phyloP scores from a whole-genome alignment of 2,797 vertebrate genomes.

The Atherinosoma microstoma region DNA sequence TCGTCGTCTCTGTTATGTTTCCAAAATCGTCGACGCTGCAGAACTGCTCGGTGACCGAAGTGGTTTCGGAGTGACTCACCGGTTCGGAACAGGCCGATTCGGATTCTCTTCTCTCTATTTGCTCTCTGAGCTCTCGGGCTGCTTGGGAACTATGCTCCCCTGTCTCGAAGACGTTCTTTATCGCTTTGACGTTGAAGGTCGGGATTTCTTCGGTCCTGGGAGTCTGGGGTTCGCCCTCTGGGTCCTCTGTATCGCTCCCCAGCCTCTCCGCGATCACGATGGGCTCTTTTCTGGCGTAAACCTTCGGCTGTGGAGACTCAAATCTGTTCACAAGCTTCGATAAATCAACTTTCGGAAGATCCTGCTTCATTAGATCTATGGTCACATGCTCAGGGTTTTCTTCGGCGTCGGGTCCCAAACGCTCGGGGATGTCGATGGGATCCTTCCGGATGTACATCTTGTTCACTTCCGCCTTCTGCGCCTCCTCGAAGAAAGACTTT shows the following conservation, averaged over 20 bases:
- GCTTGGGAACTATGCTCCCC: constrained; percentile 83
- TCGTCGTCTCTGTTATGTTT: constrained; percentile 73
- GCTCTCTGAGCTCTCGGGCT: constrained; percentile 79
- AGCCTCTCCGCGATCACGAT: constrained; percentile 82
- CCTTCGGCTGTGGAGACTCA: constrained; percentile 81
- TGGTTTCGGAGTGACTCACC: constrained; percentile 68
- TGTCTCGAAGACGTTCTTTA: constrained; percentile 86
- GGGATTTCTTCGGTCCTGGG: constrained; percentile 77
- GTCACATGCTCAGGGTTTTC: constrained; percentile 53
- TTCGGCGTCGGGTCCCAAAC: constrained; percentile 77
- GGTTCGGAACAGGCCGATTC: constrained; percentile 55
- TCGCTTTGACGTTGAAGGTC: constrained; percentile 83
- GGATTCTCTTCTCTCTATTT: constrained; percentile 80
- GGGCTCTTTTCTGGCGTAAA: constrained; percentile 82
- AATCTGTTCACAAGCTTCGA: constrained; percentile 83
- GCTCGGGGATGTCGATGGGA: constrained; percentile 83
- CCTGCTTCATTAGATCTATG: constrained; percentile 76
- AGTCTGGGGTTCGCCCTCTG: constrained; percentile 68
- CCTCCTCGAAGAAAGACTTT: constrained; percentile 85
- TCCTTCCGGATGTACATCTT: constrained; percentile 80
- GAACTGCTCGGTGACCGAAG: constrained; percentile 79
- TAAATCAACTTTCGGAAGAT: constrained; percentile 81
- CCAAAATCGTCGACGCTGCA: constrained; percentile 83
- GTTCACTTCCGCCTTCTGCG: constrained; percentile 83
- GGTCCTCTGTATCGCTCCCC: constrained; percentile 80